A percentile compares a stretch with the other conserved stretches of the same genome.
Evolutionary conservation across 2,888 invertebrate genomes (phyloP).

Genomic region (Enchytraeus crypticus): DNA sequence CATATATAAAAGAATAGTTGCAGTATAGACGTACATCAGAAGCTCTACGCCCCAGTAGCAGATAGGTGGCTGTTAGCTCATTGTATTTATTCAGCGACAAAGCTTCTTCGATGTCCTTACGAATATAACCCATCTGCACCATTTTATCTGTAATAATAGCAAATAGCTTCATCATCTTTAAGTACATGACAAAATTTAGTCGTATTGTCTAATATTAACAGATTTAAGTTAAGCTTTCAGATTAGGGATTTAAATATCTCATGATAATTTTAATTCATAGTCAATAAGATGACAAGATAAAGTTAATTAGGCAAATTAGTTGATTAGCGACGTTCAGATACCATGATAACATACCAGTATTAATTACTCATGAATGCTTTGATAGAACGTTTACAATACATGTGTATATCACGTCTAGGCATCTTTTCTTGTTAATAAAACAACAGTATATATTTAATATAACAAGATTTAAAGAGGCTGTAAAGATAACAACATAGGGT

Average conservation of each 20-base stretch:
- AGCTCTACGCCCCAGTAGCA: conserved; percentile 66
- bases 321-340: no score
- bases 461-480: no score
- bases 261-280: background rate
- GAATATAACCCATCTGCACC: conserved; percentile 88
- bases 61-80: conserved; percentile 96
- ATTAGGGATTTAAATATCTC: background rate
- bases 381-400: no score
- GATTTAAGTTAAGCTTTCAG: background rate
- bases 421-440: no score
- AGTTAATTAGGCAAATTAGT: no score
- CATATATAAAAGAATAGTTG: background rate
- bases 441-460: no score
- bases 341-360: no score
- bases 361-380: no score
- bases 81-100: conserved; percentile 93
- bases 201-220: background rate
- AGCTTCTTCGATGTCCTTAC: conserved; percentile 92
- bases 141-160: conserved; percentile 51
- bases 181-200: background rate
- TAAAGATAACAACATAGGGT: no score
- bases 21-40: background rate
- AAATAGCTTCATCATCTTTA: no score
- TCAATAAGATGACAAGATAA: no score
- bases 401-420: no score